Conservation (phyloP, 2,888 invertebrate genomes). For the Ectemnius lituratus region DNA sequence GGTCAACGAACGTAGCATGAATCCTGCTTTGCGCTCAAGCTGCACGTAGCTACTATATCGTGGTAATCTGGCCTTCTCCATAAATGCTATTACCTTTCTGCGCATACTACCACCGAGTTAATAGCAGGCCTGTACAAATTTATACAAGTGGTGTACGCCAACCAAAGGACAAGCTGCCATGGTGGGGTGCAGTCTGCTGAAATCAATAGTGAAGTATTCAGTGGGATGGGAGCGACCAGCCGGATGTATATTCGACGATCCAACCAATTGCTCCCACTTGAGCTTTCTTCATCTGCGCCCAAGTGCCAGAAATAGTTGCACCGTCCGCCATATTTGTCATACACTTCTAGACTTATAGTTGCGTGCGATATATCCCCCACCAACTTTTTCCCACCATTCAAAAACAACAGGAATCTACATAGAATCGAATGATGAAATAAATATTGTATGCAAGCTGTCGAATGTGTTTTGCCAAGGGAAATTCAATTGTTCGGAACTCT, state of each 20-base stretch:
- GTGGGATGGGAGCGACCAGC: slow-evolving; percentile 50
- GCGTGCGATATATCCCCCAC: background rate
- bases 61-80: slow-evolving; percentile 55
- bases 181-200: slow-evolving; percentile 41
- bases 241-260: slow-evolving; percentile 46
- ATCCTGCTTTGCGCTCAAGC: slow-evolving; percentile 43
- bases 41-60: slow-evolving; percentile 57
- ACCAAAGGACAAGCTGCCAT: slow-evolving; percentile 45
- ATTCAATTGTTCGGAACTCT: slow-evolving; percentile 30
- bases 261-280: slow-evolving; percentile 44
- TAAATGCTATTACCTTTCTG: slow-evolving; percentile 52
- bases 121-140: slow-evolving; percentile 40
- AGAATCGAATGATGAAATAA: no score
- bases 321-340: background rate
- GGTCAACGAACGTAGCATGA: slow-evolving; percentile 54
- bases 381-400: no score
- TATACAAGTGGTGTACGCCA: slow-evolving; percentile 14
- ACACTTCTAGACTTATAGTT: background rate
- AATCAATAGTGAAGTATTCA: slow-evolving; percentile 66
- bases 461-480: slow-evolving; percentile 42
- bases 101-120: slow-evolving; percentile 44
- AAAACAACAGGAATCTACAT: no score
- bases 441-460: slow-evolving; percentile 3
- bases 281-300: slow-evolving; percentile 39
- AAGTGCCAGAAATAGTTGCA: slow-evolving; percentile 20